Evolutionary conservation across 2,797 vertebrate species (phyloP).

Genomic region (Aldrovandia affinis): DNA sequence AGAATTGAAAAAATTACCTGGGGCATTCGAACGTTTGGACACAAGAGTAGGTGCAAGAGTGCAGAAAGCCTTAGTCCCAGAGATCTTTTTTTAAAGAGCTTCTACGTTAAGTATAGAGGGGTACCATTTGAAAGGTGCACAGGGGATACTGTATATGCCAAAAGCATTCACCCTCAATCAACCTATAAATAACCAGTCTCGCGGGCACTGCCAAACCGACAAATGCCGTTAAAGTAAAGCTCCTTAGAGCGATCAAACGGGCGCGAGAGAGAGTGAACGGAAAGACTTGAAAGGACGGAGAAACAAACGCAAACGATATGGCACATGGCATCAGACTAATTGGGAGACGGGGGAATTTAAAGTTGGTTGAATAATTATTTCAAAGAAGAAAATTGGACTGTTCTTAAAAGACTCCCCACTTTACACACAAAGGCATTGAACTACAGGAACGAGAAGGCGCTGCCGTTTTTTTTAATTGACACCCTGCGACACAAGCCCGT

Average conservation of each 20-base stretch:
- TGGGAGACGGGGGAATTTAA: neutral
- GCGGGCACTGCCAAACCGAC: neutral
- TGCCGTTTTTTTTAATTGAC: too few relatives aligned
- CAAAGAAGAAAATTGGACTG: neutral
- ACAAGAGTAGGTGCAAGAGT: neutral
- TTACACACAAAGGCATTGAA: neutral
- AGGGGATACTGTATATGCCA: neutral
- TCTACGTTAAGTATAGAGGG: neutral
- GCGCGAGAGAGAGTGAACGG: neutral
- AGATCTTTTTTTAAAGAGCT: neutral
- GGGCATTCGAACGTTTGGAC: neutral
- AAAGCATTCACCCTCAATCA: neutral
- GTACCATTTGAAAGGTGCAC: neutral
- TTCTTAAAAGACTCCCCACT: too few relatives aligned
- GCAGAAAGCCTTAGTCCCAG: neutral
- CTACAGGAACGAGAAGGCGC: too few relatives aligned
- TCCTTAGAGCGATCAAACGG: neutral
- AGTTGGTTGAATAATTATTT: neutral
- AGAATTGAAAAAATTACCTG: neutral
- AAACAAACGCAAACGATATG: neutral
- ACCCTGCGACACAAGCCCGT: neutral
- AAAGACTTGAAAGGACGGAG: neutral
- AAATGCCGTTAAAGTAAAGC: neutral
- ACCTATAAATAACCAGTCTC: neutral
- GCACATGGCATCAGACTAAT: too few relatives aligned